Percentiles rank a stretch among this genome's conserved stretches.
phyloP scores from a whole-genome alignment of 2,888 invertebrate species.

The Heteromurus nitidus region DNA sequence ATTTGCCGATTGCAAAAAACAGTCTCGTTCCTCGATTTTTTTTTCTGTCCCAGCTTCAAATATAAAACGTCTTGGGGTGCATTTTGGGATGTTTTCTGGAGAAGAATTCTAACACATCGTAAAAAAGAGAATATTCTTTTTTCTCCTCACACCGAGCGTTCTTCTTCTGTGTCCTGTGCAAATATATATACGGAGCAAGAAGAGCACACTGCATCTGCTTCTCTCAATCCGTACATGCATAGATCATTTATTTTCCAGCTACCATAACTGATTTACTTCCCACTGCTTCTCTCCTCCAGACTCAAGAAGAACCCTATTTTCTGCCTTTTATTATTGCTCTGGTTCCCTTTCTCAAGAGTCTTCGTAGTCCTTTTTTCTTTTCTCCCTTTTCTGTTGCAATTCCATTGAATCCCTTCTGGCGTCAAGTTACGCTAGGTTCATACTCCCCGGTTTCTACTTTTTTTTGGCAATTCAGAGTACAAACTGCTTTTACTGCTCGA shows the following conservation, averaged over 20 bases:
- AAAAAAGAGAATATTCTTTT: too few species aligned
- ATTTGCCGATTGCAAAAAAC: not conserved
- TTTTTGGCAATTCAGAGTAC: not conserved
- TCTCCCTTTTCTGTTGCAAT: not conserved
- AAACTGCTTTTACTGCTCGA: not conserved
- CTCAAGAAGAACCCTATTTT: too few species aligned
- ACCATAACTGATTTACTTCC: constrained; percentile 53
- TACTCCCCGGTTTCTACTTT: too few species aligned
- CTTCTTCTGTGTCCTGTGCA: too few species aligned
- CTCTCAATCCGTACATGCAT: not conserved
- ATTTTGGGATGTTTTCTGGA: not conserved
- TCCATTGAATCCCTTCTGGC: not conserved
- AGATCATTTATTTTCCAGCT: constrained; percentile 47
- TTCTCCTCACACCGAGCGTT: too few species aligned
- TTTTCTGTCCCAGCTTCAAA: not conserved
- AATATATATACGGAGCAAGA: too few species aligned
- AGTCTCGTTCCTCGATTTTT: not conserved
- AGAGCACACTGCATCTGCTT: not conserved
- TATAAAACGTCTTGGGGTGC: constrained; percentile 21
- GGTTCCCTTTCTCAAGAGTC: not conserved
- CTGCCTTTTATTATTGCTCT: not conserved
- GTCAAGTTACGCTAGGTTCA: too few species aligned
- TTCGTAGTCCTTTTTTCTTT: not conserved
- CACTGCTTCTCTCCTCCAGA: not conserved
- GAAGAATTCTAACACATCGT: not conserved